phyloP scores from a whole-genome alignment of 2,888 invertebrate genomes.

The Bruchidius siliquastri region DNA sequence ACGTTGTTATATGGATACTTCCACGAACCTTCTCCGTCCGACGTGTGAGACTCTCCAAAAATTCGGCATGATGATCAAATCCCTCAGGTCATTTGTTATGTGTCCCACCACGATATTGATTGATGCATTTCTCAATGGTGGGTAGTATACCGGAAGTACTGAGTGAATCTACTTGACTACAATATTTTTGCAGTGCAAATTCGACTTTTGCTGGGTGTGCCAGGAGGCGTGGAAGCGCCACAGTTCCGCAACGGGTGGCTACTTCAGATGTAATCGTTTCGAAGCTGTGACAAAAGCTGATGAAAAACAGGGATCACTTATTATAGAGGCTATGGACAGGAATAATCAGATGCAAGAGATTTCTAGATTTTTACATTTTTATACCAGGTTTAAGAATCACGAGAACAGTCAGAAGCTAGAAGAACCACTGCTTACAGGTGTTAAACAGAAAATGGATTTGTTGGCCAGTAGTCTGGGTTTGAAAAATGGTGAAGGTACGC shows the following conservation, averaged over 20 bases:
- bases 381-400: slow-evolving; percentile 61
- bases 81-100: too few relatives aligned
- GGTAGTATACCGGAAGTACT: too few relatives aligned
- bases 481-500: slow-evolving; percentile 43
- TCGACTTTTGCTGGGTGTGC: slow-evolving; percentile 71
- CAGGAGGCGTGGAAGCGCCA: slow-evolving; percentile 68
- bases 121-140: too few relatives aligned
- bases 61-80: too few relatives aligned
- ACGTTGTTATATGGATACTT: too few relatives aligned
- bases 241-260: slow-evolving; percentile 65
- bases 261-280: slow-evolving; percentile 58
- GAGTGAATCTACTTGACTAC: too few relatives aligned
- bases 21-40: too few relatives aligned
- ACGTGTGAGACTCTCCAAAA: too few relatives aligned
- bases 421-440: slow-evolving; percentile 55
- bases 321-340: slow-evolving; percentile 56
- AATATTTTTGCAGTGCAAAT: slow-evolving; percentile 60
- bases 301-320: slow-evolving; percentile 54
- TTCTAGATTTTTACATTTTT: slow-evolving; percentile 62
- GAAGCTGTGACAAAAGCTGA: slow-evolving; percentile 62
- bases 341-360: slow-evolving; percentile 58
- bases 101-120: too few relatives aligned
- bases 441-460: slow-evolving; percentile 59
- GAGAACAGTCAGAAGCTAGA: slow-evolving; percentile 61
- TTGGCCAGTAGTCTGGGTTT: slow-evolving; percentile 52